Evolutionary conservation across 2,113 vertebrate genomes (phyloP).

Genomic region (Paradoxurus hermaphroditus): DNA sequence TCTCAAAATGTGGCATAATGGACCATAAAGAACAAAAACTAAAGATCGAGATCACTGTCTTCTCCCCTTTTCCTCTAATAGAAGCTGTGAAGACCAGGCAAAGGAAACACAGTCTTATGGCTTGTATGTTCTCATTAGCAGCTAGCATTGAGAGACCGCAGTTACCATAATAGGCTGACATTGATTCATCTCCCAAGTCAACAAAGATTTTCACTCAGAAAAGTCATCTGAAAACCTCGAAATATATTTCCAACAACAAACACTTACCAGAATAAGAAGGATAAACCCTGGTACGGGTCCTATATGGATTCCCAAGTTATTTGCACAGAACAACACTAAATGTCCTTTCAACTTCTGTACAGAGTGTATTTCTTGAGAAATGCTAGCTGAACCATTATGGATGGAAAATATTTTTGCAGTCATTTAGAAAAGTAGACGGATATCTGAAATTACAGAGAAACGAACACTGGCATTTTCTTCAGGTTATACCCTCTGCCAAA

Average conservation of each 20-base stretch:
- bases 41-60: not conserved
- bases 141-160: not conserved
- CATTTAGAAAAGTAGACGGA: not conserved
- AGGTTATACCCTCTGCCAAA: not conserved
- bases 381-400: not conserved
- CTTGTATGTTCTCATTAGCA: not conserved
- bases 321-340: not conserved
- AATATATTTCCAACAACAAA: not conserved
- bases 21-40: not conserved
- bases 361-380: not conserved
- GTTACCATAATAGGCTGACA: not conserved
- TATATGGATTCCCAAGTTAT: not conserved
- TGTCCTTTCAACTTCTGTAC: not conserved
- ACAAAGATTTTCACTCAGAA: not conserved
- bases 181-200: not conserved
- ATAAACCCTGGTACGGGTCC: not conserved
- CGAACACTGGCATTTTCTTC: not conserved
- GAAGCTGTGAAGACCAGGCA: not conserved
- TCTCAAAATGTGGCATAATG: not conserved
- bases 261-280: not conserved
- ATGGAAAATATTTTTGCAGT: not conserved
- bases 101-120: not conserved
- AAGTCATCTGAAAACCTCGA: not conserved
- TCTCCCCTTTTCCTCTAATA: not conserved
- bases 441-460: slow-evolving; percentile 7